phyloP scores from a whole-genome alignment of 2,888 invertebrate species.

The Dione vanillae region DNA sequence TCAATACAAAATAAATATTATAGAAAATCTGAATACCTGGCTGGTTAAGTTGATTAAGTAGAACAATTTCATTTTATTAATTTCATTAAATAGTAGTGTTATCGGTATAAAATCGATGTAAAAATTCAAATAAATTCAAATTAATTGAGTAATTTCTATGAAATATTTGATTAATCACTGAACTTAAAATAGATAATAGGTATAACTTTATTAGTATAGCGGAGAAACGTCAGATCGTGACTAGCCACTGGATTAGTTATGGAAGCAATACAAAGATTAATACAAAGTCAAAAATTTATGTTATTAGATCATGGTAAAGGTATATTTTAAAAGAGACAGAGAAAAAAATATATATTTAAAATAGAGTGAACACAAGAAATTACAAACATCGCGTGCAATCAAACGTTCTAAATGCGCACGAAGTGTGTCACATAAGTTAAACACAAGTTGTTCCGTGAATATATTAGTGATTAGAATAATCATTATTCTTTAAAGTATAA shows the following conservation, averaged over 20 bases:
- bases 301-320: background rate
- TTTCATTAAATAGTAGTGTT: no score
- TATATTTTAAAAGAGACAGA: background rate
- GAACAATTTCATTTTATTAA: no score
- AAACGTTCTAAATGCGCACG: background rate
- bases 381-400: background rate
- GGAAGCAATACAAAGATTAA: background rate
- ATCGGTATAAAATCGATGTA: no score
- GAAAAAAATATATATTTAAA: background rate
- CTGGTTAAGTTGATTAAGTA: no score
- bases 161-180: background rate
- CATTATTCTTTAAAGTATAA: no score
- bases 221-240: background rate
- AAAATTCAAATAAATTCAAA: no score
- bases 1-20: background rate
- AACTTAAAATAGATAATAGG: background rate
- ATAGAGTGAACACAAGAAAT: background rate
- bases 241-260: background rate
- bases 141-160: background rate
- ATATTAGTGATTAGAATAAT: no score
- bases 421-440: background rate
- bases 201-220: no score
- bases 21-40: background rate
- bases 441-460: background rate
- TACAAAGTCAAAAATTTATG: background rate